Percentiles rank a stretch among this genome's conserved stretches.
Conservation (phyloP, 2,113 vertebrate genomes). For the Callipepla squamata region DNA sequence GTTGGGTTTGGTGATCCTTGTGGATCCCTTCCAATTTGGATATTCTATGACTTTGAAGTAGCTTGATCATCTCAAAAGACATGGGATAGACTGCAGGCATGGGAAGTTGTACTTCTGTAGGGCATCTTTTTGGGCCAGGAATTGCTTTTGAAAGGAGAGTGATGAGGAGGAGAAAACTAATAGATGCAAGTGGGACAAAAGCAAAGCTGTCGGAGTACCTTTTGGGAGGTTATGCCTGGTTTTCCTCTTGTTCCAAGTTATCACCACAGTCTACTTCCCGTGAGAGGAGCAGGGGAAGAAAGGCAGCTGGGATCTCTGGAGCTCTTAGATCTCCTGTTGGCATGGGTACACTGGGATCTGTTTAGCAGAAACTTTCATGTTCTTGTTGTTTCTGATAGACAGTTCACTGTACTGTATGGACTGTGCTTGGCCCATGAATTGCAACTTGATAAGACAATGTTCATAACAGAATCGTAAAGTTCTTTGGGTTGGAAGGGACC, state of each 20-base stretch:
- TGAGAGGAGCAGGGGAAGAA: background rate
- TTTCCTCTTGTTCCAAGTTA: background rate
- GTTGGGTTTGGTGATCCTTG: too few relatives aligned
- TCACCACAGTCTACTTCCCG: background rate
- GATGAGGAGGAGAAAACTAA: background rate
- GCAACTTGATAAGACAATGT: background rate
- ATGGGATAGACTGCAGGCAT: background rate
- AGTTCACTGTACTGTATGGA: background rate
- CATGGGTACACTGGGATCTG: background rate
- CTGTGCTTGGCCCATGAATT: background rate
- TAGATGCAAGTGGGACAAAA: background rate
- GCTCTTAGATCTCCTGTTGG: background rate
- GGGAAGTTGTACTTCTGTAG: background rate
- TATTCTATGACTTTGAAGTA: background rate
- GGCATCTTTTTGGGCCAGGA: rapidly evolving
- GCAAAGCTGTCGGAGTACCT: background rate
- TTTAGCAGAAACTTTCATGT: rapidly evolving
- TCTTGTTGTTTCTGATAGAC: background rate
- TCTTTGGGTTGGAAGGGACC: too few relatives aligned
- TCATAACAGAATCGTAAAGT: background rate
- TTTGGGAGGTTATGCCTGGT: background rate
- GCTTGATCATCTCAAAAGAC: background rate
- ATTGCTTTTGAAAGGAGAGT: rapidly evolving
- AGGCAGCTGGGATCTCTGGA: background rate
- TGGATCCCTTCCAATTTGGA: too few relatives aligned